phyloP scores from a whole-genome alignment of 2,888 invertebrate species.

The Leucophenga maculata region DNA sequence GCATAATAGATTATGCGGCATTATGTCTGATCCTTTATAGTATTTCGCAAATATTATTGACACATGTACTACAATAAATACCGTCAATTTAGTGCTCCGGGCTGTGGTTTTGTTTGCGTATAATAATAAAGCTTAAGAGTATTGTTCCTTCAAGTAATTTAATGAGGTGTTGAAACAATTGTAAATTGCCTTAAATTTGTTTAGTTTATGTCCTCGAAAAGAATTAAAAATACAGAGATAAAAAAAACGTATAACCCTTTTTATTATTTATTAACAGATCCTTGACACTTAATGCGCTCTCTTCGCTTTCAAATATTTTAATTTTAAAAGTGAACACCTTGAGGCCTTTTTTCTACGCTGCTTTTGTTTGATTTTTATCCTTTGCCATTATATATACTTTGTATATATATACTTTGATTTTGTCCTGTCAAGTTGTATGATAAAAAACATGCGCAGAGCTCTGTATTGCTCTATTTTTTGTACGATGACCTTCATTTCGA shows the following conservation, averaged over 20 bases:
- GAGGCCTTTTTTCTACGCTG: neutral
- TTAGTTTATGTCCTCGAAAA: too few relatives aligned
- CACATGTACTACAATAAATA: too few relatives aligned
- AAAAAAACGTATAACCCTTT: neutral
- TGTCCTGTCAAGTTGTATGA: too few relatives aligned
- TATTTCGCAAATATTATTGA: neutral
- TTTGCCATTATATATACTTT: too few relatives aligned
- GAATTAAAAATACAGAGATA: neutral
- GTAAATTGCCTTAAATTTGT: too few relatives aligned
- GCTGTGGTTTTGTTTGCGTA: neutral
- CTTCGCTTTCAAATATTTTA: slow-evolving; percentile 2
- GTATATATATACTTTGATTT: too few relatives aligned
- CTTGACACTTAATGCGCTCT: neutral
- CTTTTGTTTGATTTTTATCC: neutral
- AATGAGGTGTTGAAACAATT: neutral
- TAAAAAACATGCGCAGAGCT: too few relatives aligned
- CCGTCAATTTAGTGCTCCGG: neutral
- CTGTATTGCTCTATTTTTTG: too few relatives aligned
- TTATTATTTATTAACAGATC: neutral
- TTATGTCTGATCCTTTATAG: neutral
- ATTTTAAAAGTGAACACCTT: slow-evolving; percentile 21
- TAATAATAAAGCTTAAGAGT: too few relatives aligned
- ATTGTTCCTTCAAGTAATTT: neutral
- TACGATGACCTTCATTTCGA: too few relatives aligned
- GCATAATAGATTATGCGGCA: neutral